phyloP scores from a whole-genome alignment of 2,797 vertebrate species.

The Chelmon rostratus region DNA sequence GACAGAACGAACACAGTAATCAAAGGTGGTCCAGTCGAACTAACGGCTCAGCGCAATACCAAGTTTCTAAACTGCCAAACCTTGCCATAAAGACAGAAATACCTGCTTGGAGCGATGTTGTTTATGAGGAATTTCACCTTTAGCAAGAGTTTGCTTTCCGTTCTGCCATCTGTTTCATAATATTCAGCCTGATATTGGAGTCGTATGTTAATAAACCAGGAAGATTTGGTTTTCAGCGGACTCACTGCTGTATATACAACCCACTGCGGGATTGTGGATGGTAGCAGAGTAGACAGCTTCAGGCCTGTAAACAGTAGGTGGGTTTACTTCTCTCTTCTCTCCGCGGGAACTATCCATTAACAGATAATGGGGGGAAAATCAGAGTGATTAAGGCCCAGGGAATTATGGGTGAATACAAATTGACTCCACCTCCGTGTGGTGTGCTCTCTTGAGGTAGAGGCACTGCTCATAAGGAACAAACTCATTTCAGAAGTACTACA shows the following conservation, averaged over 20 bases:
- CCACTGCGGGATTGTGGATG: conserved; percentile 76
- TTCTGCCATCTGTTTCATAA: conserved; percentile 65
- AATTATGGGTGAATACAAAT: conserved; percentile 96
- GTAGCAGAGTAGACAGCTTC: conserved; percentile 81
- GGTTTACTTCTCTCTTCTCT: conserved; percentile 88
- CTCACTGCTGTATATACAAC: conserved; percentile 71
- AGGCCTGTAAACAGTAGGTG: conserved; percentile 89
- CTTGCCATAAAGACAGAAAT: conserved; percentile 37
- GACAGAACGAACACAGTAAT: conserved; percentile 33
- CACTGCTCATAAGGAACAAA: conserved; percentile 81
- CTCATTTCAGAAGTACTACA: conserved; percentile 81
- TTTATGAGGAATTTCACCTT: conserved; percentile 68
- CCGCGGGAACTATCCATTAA: conserved; percentile 97
- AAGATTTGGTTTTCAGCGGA: conserved; percentile 69
- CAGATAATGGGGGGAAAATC: conserved; percentile 96
- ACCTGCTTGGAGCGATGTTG: conserved; percentile 30
- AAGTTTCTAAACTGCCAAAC: conserved; percentile 37
- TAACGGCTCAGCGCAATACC: conserved; percentile 36
- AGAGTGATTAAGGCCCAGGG: conserved; percentile 93
- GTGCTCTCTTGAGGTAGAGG: conserved; percentile 81
- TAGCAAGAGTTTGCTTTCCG: conserved; percentile 48
- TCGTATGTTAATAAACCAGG: conserved; percentile 73
- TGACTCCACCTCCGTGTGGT: conserved; percentile 88
- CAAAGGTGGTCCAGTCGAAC: conserved; percentile 39
- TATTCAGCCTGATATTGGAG: conserved; percentile 65